Evolutionary conservation across 2,888 invertebrate genomes (phyloP).

Genomic region (Dinocampus coccinellae): DNA sequence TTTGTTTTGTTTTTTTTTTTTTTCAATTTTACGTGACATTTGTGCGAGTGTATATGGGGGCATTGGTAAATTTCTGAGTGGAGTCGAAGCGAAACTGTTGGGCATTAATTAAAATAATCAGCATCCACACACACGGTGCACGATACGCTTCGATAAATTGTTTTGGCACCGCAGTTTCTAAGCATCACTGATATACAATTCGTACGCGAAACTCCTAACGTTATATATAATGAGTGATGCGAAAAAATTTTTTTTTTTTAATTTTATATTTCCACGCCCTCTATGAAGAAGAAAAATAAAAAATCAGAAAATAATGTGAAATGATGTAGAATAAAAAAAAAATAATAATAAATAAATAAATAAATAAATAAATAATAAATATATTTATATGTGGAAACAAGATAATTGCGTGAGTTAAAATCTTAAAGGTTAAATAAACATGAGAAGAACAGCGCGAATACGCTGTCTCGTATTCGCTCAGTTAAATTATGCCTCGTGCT

Average conservation of each 20-base stretch:
- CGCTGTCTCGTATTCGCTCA: slow-evolving; percentile 9
- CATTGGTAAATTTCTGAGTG: slow-evolving; percentile 54
- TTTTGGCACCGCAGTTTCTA: slow-evolving; percentile 55
- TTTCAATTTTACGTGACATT: slow-evolving; percentile 7
- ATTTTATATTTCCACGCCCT: not conserved
- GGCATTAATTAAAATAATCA: slow-evolving; percentile 64
- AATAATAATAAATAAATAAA: not conserved
- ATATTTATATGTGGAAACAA: no score
- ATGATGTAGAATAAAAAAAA: not conserved
- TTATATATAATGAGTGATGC: no score
- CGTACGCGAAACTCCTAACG: not conserved
- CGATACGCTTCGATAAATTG: slow-evolving; percentile 60
- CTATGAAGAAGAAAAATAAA: not conserved
- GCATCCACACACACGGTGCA: slow-evolving; percentile 52
- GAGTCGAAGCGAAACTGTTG: slow-evolving; percentile 56
- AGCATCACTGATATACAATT: slow-evolving; percentile 38
- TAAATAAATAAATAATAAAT: slow-evolving; percentile 1
- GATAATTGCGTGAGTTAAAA: slow-evolving; percentile 1
- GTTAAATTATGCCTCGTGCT: slow-evolving; percentile 60
- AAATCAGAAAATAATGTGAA: not conserved
- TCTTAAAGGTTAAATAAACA: slow-evolving; percentile 18
- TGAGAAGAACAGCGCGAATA: slow-evolving; percentile 1
- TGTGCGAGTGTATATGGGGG: slow-evolving; percentile 35
- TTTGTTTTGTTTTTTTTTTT: not conserved
- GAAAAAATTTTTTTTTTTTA: no score